A percentile compares a stretch with the other conserved stretches of the same genome.
Evolutionary conservation across 2,888 invertebrate genomes (phyloP).

Genomic region (Rhagonycha fulva): DNA sequence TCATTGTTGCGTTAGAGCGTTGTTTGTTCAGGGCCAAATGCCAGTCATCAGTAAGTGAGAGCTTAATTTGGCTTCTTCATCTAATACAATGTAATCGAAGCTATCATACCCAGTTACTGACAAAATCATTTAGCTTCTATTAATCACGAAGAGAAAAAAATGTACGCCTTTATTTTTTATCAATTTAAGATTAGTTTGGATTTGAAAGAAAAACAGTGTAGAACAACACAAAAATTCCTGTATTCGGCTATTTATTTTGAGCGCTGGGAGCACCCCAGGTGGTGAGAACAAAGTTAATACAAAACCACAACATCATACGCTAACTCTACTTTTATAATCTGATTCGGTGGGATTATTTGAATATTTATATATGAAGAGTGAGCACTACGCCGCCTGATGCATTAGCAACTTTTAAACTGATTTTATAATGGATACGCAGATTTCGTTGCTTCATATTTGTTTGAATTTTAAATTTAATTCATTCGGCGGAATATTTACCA

Average conservation of each 20-base stretch:
- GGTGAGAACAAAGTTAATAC: slow-evolving; percentile 48
- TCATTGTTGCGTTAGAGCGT: slow-evolving; percentile 44
- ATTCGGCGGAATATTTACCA: neutral
- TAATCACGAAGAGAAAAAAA: neutral
- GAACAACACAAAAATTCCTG: slow-evolving; percentile 30
- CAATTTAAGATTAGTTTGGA: slow-evolving; percentile 17
- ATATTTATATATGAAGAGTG: slow-evolving; percentile 55
- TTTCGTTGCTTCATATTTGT: slow-evolving; percentile 31
- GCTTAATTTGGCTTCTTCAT: slow-evolving; percentile 49
- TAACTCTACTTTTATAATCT: slow-evolving; percentile 54
- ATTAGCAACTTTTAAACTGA: slow-evolving; percentile 52
- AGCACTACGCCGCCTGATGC: slow-evolving; percentile 48
- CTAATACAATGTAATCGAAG: slow-evolving; percentile 33
- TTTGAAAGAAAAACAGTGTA: slow-evolving; percentile 37
- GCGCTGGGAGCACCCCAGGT: slow-evolving; percentile 31
- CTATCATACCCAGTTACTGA: slow-evolving; percentile 31
- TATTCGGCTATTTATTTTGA: slow-evolving; percentile 29
- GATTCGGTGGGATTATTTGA: slow-evolving; percentile 54
- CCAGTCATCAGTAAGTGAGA: slow-evolving; percentile 50
- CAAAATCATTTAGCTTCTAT: slow-evolving; percentile 34
- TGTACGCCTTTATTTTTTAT: neutral
- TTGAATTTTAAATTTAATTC: slow-evolving; percentile 30
- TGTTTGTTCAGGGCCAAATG: slow-evolving; percentile 49
- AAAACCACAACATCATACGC: slow-evolving; percentile 55
- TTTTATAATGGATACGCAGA: slow-evolving; percentile 47